A percentile compares a stretch with the other conserved stretches of the same genome.
These are phyloP conservation scores for Psittacus erithacus DNA, from an alignment of 2,113 vertebrate genomes.

Conservation along the genomic window DNA sequence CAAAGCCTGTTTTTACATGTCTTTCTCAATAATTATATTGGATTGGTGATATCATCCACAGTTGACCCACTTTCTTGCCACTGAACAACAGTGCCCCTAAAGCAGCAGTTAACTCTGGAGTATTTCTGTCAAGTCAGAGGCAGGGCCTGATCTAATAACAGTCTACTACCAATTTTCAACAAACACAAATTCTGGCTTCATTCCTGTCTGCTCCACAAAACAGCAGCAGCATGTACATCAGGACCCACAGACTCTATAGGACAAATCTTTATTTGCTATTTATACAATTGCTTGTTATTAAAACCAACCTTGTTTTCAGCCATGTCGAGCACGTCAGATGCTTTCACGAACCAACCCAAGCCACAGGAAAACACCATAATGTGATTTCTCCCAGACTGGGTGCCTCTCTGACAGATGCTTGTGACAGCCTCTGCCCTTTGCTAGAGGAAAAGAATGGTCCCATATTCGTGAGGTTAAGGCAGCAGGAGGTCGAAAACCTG, in stretches of 20 bases:
- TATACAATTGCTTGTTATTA: neutral
- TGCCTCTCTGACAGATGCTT: neutral
- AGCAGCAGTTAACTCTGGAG: slow-evolving; percentile 58
- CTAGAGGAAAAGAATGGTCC: neutral
- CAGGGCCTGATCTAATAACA: neutral
- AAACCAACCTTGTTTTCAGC: neutral
- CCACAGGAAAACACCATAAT: neutral
- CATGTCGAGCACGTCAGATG: neutral
- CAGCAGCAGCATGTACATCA: fast-evolving
- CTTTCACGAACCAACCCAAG: neutral
- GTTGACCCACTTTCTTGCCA: slow-evolving; percentile 39
- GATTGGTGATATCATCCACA: neutral
- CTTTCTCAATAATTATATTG: slow-evolving; percentile 7
- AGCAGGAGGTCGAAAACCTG: neutral
- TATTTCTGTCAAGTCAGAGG: slow-evolving; percentile 19
- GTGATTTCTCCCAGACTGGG: neutral
- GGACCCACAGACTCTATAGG: neutral
- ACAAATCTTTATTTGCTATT: neutral
- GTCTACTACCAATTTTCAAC: slow-evolving; percentile 12
- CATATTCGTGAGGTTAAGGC: neutral
- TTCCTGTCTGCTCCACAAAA: neutral
- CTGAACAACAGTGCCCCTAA: neutral
- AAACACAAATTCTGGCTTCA: neutral
- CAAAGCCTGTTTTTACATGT: neutral
- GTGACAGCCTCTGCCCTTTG: neutral